Conservation (phyloP, 2,888 invertebrate species). For the Philopedon plagiatum region DNA sequence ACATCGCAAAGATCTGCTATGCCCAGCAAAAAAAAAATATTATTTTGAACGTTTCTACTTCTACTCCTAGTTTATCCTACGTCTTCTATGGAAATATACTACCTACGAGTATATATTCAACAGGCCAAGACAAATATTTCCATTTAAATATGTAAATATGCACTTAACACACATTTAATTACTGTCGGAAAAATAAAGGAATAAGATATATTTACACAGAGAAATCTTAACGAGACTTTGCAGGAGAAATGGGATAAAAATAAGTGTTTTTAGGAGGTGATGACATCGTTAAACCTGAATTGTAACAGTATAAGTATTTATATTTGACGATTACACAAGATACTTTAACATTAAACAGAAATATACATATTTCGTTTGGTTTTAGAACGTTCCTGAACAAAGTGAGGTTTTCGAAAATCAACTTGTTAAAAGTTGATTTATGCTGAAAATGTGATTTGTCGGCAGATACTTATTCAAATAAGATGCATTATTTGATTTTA, state of each 20-base stretch:
- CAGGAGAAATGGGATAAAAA: constrained; percentile 33
- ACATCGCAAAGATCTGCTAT: too few relatives aligned
- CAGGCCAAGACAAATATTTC: neutral
- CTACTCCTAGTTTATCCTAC: too few relatives aligned
- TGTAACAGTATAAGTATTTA: constrained; percentile 30
- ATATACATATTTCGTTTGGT: neutral
- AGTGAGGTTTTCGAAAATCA: too few relatives aligned
- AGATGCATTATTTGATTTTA: too few relatives aligned
- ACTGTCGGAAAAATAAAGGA: neutral
- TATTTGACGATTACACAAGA: constrained; percentile 21
- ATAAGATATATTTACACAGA: neutral
- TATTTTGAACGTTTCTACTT: too few relatives aligned
- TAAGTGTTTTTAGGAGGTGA: constrained; percentile 27
- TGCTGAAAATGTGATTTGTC: too few relatives aligned
- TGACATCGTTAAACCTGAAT: constrained; percentile 32
- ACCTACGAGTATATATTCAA: too few relatives aligned
- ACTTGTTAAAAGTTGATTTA: too few relatives aligned
- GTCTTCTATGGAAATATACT: neutral
- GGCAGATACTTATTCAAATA: too few relatives aligned
- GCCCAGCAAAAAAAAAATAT: too few relatives aligned
- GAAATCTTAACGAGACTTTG: neutral
- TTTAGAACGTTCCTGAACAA: neutral
- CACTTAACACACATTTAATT: neutral
- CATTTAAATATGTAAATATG: neutral
- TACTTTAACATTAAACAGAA: constrained; percentile 23